Evolutionary conservation across 1,140 invertebrate genomes (phyloP), one percentile per base, ranked within the genome.

Genomic region (Oreohelix idahoensis): DNA sequence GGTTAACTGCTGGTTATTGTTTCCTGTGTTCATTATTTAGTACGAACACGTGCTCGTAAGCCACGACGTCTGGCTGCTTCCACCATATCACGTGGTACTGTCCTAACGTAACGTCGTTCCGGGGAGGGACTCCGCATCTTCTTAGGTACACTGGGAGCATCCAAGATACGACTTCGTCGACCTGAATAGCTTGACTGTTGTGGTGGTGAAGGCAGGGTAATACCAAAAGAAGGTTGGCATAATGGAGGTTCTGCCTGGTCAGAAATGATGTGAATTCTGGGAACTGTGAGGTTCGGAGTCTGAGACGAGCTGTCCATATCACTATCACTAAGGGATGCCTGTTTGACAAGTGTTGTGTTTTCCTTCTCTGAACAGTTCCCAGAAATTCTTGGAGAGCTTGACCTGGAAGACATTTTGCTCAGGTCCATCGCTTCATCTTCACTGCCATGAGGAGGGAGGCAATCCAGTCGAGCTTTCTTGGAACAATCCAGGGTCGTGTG

Each of bases 241-340:
- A 89, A 75, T 1, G 88, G 88, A 0, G 88, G 86, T 8, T 88
- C 87, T 17, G 84, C 58, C 29, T 74, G 79, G 38, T 87, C 87
- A 39, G 87, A 88, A 8, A 90, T 86, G 29, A 91, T 90, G 84
- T 90, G 89, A 73, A 90, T 90, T 81, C 87, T 89, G n/a, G 89
- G 88, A 36, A 90, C 86, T 49, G 85, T 86, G 15, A 85, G 79
- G 36, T 29, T 73, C 15, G 49, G 29, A 0, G 42, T 49, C 29
- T 79, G 42, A 0, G 78, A 45, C 4, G 75, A 53, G n/a, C 51
- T 79, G 17, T 86, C 86, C 17, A 51, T 75, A 49, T 78, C 76
- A 23, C 81, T 84, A 49, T 88, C 84, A 36, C 70, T 75, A 66
- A 84, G 53, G 70, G 53, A 15, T 53, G 11, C 13, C 13, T 51